These are phyloP conservation scores for Amblyopsis hoosieri DNA, from an alignment of 2,797 vertebrate species.

Conservation along the genomic window DNA sequence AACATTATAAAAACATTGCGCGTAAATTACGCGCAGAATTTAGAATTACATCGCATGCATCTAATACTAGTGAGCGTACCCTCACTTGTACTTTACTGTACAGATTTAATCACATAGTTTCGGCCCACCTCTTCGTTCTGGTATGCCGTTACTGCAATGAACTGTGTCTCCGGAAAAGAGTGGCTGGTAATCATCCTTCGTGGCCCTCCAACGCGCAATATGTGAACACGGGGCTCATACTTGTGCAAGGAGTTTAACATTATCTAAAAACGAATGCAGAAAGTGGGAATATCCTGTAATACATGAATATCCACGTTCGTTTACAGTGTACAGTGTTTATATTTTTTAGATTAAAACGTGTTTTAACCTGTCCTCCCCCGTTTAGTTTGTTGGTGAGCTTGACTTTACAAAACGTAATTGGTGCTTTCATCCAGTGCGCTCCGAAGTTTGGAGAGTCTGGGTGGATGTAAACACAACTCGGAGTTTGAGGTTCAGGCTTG, in stretches of 20 bases:
- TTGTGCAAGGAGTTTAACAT: slow-evolving; percentile 86
- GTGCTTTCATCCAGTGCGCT: slow-evolving; percentile 85
- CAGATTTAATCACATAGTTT: too few relatives aligned
- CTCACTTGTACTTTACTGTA: neutral
- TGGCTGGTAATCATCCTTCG: slow-evolving; percentile 86
- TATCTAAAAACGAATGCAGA: slow-evolving; percentile 57
- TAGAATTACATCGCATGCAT: too few relatives aligned
- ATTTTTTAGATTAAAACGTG: neutral
- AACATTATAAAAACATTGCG: too few relatives aligned
- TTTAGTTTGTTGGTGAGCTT: slow-evolving; percentile 86
- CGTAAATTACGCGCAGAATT: too few relatives aligned
- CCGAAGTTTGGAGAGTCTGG: slow-evolving; percentile 85
- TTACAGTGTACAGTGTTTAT: neutral
- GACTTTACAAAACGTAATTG: slow-evolving; percentile 85
- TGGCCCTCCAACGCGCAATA: slow-evolving; percentile 82
- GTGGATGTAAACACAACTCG: slow-evolving; percentile 85
- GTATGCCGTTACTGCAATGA: slow-evolving; percentile 84
- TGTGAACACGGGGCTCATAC: slow-evolving; percentile 83
- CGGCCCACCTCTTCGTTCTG: slow-evolving; percentile 81
- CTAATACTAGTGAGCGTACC: neutral
- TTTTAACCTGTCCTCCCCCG: slow-evolving; percentile 81
- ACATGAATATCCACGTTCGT: too few relatives aligned
- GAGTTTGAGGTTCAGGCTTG: slow-evolving; percentile 83
- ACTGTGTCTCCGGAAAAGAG: slow-evolving; percentile 83
- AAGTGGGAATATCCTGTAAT: too few relatives aligned